Evolutionary conservation across 2,113 vertebrate species (phyloP), one percentile per base, ranked within the genome.

Genomic region (Phasianus colchicus): DNA sequence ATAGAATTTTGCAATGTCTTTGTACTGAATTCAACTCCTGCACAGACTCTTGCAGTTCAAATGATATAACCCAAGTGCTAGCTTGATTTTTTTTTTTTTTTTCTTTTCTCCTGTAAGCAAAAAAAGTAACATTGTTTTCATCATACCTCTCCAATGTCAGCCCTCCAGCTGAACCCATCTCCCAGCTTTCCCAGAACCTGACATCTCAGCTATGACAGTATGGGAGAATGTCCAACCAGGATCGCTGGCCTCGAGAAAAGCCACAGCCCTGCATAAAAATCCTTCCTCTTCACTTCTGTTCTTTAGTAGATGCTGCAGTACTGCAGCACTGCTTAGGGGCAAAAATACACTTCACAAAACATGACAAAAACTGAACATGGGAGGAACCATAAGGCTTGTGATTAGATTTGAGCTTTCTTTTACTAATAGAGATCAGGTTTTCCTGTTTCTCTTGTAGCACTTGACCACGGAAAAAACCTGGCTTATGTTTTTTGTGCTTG

Each of bases 71-170:
- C 20, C 17, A 52, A 83, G 38, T 40, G 11, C 21, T 89, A 30
- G 47, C 22, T 30, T 32, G 22, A 69, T 10, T 48, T 61, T 8
- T 1, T 1, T 2, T 11, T 10, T 48, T 61, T 8, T 1, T 1
- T 2, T 11, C 4, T 4, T 1, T 25, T 27, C 30, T 38, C 52
- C 16, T 29, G 10, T 66, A 72, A 64, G 11, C 8, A 52, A 60
- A 76, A 76, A 30, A 30, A 25, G 27, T 36, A 43, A 13, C 22
- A 13, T 18, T 21, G 48, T 71, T 21, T 52, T 38, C 25, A 15
- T 30, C 6, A 21, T 52, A 52, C 18, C 20, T 52, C 12, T 38
- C 25, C 12, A 52, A 29, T 27, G 27, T 47, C 47, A 38, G 12
- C n/a, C 52, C 34, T 38, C 20, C 34, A 52, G 18, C 69, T 29